Evolutionary conservation across 2,888 invertebrate genomes (phyloP).

Genomic region (Caenorhabditis uteleia): DNA sequence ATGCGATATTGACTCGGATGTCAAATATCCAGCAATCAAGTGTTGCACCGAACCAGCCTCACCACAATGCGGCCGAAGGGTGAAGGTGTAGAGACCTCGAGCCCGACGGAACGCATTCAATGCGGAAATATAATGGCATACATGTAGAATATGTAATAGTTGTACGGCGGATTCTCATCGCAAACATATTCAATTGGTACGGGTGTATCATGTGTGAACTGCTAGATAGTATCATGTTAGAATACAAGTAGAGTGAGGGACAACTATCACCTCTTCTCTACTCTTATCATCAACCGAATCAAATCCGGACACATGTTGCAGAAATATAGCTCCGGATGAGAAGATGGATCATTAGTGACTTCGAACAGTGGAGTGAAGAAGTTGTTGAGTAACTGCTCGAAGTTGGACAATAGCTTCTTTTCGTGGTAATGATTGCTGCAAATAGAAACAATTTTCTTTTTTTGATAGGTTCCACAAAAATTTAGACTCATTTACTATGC

Average conservation of each 20-base stretch:
- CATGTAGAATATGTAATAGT: constrained; percentile 97
- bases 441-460: too few relatives aligned
- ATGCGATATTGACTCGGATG: constrained; percentile 97
- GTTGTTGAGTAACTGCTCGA: constrained; percentile 93
- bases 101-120: constrained; percentile 92
- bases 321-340: too few relatives aligned
- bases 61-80: constrained; percentile 94
- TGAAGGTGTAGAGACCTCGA: too few relatives aligned
- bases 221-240: too few relatives aligned
- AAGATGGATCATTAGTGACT: too few relatives aligned
- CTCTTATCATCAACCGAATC: too few relatives aligned
- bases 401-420: constrained; percentile 90
- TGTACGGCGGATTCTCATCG: constrained; percentile 94
- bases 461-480: too few relatives aligned
- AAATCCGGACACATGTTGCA: too few relatives aligned
- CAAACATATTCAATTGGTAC: constrained; percentile 85
- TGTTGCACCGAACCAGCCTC: constrained; percentile 98
- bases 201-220: constrained; percentile 78
- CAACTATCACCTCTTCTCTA: too few relatives aligned
- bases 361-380: constrained; percentile 90
- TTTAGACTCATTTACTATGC: too few relatives aligned
- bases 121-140: constrained; percentile 93
- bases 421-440: constrained; percentile 96
- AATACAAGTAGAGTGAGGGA: constrained; percentile 96
- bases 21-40: constrained; percentile 91